phyloP scores from a whole-genome alignment of 2,113 vertebrate species.

The Calidris pygmaea region DNA sequence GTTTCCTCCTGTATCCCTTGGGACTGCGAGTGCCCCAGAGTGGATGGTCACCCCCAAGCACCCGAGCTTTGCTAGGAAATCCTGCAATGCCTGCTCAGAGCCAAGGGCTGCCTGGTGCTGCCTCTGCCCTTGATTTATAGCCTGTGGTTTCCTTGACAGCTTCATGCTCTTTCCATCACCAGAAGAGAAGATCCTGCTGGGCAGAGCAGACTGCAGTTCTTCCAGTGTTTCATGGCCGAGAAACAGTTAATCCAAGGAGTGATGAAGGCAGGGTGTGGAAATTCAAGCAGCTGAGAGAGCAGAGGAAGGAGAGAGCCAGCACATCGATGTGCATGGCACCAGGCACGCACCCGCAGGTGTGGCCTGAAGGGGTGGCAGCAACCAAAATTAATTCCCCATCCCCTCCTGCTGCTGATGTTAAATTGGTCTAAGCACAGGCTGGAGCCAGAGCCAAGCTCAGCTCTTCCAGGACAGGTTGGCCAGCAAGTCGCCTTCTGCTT shows the following conservation, averaged over 20 bases:
- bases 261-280: background rate
- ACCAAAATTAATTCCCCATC: constrained; percentile 5
- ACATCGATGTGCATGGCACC: background rate
- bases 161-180: background rate
- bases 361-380: background rate
- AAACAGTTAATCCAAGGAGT: constrained; percentile 16
- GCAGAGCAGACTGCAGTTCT: background rate
- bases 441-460: background rate
- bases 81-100: background rate
- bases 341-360: background rate
- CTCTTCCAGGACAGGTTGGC: background rate
- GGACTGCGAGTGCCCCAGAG: accelerated
- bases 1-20: background rate
- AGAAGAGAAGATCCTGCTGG: background rate
- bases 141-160: background rate
- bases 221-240: background rate
- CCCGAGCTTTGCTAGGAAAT: background rate
- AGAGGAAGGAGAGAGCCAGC: background rate
- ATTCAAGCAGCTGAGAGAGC: background rate
- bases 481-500: background rate
- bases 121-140: background rate
- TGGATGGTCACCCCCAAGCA: background rate
- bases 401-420: background rate
- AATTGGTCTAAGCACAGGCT: background rate
- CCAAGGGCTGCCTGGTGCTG: background rate